Conservation (phyloP, 2,888 invertebrate species). For the Agriopis aurantiaria region DNA sequence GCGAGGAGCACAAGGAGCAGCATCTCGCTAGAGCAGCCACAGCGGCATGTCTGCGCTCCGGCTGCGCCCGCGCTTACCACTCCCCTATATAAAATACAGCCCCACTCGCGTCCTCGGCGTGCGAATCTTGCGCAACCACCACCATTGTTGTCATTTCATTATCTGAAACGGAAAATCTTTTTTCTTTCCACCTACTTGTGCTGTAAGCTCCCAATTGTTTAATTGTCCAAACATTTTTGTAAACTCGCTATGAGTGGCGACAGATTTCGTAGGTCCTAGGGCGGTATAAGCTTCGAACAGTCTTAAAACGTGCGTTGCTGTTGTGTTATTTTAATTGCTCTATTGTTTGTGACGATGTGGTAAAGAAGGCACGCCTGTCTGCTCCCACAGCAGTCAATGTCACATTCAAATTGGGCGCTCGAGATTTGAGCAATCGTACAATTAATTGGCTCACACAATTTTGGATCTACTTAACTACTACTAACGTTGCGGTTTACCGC, state of each 20-base stretch:
- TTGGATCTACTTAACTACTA: conserved; percentile 15
- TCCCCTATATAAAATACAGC: conserved; percentile 84
- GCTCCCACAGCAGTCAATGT: conserved; percentile 75
- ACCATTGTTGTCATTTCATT: conserved; percentile 85
- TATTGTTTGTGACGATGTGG: conserved; percentile 66
- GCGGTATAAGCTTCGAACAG: conserved; percentile 48
- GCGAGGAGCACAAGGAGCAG: conserved; percentile 71
- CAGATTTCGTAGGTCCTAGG: conserved; percentile 59
- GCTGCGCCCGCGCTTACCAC: conserved; percentile 69
- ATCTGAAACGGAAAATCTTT: conserved; percentile 87
- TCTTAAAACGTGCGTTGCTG: conserved; percentile 46
- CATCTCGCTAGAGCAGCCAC: conserved; percentile 76
- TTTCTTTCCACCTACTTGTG: conserved; percentile 75
- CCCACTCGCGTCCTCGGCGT: conserved; percentile 78
- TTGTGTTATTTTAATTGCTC: conserved; percentile 67
- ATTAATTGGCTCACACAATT: conserved; percentile 53
- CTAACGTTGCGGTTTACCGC: conserved; percentile 28
- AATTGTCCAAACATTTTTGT: conserved; percentile 76
- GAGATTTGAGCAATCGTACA: conserved; percentile 59
- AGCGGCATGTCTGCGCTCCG: conserved; percentile 80
- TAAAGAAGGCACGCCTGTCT: conserved; percentile 54
- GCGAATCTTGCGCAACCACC: conserved; percentile 80
- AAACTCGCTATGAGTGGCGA: conserved; percentile 67
- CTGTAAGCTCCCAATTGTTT: conserved; percentile 82
- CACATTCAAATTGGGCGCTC: conserved; percentile 65